Evolutionary conservation across 1,140 invertebrate species (phyloP), one percentile per base, ranked within the genome.

Genomic region (Aphaenogaster rudis): DNA sequence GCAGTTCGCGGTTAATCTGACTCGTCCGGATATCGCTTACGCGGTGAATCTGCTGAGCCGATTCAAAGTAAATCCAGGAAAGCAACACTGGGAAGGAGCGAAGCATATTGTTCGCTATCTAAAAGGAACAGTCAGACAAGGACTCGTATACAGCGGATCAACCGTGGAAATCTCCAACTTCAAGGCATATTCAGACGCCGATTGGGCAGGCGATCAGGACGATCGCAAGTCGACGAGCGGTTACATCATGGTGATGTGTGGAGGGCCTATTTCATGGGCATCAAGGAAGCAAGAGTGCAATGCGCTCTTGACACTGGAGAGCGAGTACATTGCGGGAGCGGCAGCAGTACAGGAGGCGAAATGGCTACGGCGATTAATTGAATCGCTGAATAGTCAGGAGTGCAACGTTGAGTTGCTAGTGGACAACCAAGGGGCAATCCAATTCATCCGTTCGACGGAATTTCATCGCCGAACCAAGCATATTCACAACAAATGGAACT

Each of bases 401-500:
- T 74, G 17, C 5, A 15, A 57, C 2, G 9, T 76, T 8, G n/a
- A 11, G 3, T 13, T 76, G 2, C 3, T 76, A 6, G 8, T 11
- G 13, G 50, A 76, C n/a, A 76, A 76, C 17, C 72, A 76, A 21
- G 36, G 50, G 2, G 9, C 36, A 1, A 76, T 42, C 5, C 17
- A 28, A 4, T 57, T n/a, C 8, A 57, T 7, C 28, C n/a, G 57
- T 9, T n/a, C 15, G 5, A 17, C 15, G 0, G 28, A 76, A n/a
- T 36, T 36, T 4, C 33, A 76, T 59, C 50, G 72, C 15, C 28
- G 52, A 11, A 76, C 17, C 28, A 76, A 76, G 8, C 72, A 76
- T n/a, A 76, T 76, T 9, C 33, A 76, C 7, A 76, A 76, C n/a
- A 76, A 76, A 39, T 76, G 50, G 21, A 76, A 76, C n/a, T 76